A percentile compares a stretch with the other conserved stretches of the same genome.
phyloP scores from a whole-genome alignment of 1,140 invertebrate species.

The Cylas formicarius region DNA sequence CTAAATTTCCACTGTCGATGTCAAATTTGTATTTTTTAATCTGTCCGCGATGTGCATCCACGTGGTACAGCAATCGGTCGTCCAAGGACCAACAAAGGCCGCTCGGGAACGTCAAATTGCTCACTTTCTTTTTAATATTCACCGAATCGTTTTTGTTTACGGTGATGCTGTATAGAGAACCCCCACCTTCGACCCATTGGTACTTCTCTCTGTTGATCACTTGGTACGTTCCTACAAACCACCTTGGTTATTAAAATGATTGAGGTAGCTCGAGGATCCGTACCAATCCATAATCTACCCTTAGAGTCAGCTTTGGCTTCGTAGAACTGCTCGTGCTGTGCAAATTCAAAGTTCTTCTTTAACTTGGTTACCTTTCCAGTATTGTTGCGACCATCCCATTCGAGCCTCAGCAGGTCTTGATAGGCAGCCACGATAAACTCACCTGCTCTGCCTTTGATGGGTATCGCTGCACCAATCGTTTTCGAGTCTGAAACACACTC shows the following conservation, averaged over 20 bases:
- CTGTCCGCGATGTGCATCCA: constrained; percentile 59
- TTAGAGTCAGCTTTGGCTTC: constrained; percentile 75
- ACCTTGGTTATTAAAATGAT: constrained; percentile 34
- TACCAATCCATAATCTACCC: constrained; percentile 70
- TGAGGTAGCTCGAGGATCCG: constrained; percentile 19
- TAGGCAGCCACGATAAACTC: constrained; percentile 18
- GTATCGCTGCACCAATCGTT: constrained; percentile 15
- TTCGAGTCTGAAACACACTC: too few species aligned
- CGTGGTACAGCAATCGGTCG: constrained; percentile 65
- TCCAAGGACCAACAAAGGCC: constrained; percentile 70
- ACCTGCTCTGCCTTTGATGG: constrained; percentile 10
- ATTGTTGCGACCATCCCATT: constrained; percentile 14
- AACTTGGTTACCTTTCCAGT: constrained; percentile 4
- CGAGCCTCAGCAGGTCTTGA: constrained; percentile 12
- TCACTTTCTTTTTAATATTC: constrained; percentile 32
- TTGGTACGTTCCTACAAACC: constrained; percentile 44
- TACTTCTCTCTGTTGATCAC: too few species aligned
- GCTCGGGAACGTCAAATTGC: constrained; percentile 62
- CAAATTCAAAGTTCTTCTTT: constrained; percentile 7
- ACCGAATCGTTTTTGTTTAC: constrained; percentile 36
- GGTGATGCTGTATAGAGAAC: constrained; percentile 48
- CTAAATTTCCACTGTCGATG: not conserved
- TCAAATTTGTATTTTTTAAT: constrained; percentile 1
- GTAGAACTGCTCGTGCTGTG: constrained; percentile 60
- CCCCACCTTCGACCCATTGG: too few species aligned